These are phyloP conservation scores for Gavia stellata DNA, from an alignment of 2,113 vertebrate species.

Conservation along the genomic window DNA sequence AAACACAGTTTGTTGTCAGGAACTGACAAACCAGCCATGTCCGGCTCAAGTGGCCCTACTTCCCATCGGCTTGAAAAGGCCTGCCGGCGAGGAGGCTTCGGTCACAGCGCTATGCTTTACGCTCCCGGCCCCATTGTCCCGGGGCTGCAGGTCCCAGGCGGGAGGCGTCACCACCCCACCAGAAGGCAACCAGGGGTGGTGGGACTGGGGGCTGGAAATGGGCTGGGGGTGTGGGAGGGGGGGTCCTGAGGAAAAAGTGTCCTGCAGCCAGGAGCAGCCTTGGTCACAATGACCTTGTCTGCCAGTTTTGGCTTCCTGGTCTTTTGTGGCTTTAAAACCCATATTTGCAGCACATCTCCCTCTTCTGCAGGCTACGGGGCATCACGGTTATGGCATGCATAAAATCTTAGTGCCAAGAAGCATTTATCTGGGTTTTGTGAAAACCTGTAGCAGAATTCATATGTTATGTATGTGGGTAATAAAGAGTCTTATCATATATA, in stretches of 20 bases:
- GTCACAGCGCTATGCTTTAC: constrained; percentile 83
- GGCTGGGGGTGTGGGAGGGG: neutral
- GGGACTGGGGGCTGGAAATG: neutral
- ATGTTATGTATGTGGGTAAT: neutral
- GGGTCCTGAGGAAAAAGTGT: neutral
- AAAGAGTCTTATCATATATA: neutral
- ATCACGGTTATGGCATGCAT: neutral
- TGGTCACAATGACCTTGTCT: neutral
- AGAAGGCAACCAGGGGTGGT: neutral
- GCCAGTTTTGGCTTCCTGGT: neutral
- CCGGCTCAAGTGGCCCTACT: constrained; percentile 82
- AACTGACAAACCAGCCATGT: constrained; percentile 89
- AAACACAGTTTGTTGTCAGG: constrained; percentile 89
- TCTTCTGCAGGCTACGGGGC: neutral
- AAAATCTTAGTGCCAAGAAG: neutral
- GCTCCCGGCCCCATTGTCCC: constrained; percentile 77
- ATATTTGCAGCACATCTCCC: neutral
- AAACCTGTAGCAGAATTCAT: neutral
- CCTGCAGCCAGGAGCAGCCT: neutral
- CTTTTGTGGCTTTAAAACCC: neutral
- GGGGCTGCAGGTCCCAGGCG: constrained; percentile 61
- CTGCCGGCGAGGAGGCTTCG: constrained; percentile 71
- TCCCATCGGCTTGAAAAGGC: constrained; percentile 83
- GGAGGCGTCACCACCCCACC: constrained; percentile 60
- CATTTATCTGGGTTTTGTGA: neutral